Evolutionary conservation across 2,888 invertebrate genomes (phyloP), one percentile per base, ranked within the genome.

Genomic region (Lepidochrysops patricia): DNA sequence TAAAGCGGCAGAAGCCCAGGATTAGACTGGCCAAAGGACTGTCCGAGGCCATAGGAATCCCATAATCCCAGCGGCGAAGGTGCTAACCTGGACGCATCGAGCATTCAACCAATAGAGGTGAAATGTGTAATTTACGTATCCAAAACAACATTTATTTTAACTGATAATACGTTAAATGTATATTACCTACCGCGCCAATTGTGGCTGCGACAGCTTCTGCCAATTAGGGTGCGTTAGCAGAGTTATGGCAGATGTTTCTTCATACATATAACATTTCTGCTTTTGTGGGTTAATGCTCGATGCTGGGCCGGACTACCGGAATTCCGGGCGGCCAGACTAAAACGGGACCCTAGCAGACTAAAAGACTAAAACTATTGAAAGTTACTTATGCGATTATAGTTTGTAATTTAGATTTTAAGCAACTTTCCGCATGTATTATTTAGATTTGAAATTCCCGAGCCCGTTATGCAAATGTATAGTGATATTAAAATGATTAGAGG

Each of bases 331-430:
- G n/a, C 67, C 74, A 72, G 76, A 82, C 82, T 89, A 88, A 87
- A 83, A 79, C 79, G 71, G 71, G 73, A 73, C 76, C 77, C 76
- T 72, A 71, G 66, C 65, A 64, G 67, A 60, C 71, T 68, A 71
- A 75, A 77, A 79, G 75, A 71, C 78, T 73, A 77, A 82, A 84
- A 83, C 85, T 84, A 84, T 82, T 78, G 77, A 82, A 87, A 86
- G 76, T 84, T 81, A 82, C 76, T 82, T 80, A 72, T 67, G 69
- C 71, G 81, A 80, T 82, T 80, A 79, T 71, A 62, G 63, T 61
- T 54, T 37, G 61, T 64, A 72, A 72, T 72, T 74, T 67, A 71
- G 65, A 70, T 70, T 75, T 76, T 72, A 76, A 75, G 76, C 52
- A 64, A 64, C 63, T 65, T 65, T 70, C 70, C 68, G 60, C 67